phyloP scores from a whole-genome alignment of 2,888 invertebrate species.

The Habrosyne pyritoides region DNA sequence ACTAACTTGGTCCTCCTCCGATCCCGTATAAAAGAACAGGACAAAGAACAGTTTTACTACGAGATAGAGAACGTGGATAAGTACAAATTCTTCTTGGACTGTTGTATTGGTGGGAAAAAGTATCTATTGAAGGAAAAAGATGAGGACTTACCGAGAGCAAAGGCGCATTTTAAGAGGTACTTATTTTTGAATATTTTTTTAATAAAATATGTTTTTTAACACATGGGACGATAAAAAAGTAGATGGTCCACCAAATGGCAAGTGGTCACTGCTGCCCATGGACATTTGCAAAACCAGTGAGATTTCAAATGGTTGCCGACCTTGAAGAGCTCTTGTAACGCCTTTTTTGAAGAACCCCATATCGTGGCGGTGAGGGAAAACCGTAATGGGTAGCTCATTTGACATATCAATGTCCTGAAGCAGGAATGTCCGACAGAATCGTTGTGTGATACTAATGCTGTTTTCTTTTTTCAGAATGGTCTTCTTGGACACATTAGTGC shows the following conservation, averaged over 20 bases:
- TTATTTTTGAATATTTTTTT: too few species aligned
- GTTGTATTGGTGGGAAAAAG: conserved; percentile 84
- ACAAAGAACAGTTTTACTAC: conserved; percentile 84
- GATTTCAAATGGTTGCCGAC: too few species aligned
- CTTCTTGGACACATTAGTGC: conserved; percentile 42
- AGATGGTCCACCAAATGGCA: too few species aligned
- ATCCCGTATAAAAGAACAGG: conserved; percentile 72
- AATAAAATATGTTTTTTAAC: background rate
- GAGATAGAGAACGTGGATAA: conserved; percentile 83
- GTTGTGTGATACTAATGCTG: conserved; percentile 4
- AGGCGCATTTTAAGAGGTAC: conserved; percentile 79
- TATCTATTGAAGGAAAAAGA: conserved; percentile 87
- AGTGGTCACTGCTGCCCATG: too few species aligned
- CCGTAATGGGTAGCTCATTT: too few species aligned
- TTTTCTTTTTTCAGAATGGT: conserved; percentile 48
- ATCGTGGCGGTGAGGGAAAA: too few species aligned
- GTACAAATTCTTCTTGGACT: conserved; percentile 75
- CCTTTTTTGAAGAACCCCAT: too few species aligned
- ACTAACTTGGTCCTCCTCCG: conserved; percentile 81
- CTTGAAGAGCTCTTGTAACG: too few species aligned
- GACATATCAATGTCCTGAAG: too few species aligned
- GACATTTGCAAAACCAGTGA: too few species aligned
- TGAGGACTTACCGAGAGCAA: conserved; percentile 80
- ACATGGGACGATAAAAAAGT: too few species aligned
- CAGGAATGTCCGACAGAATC: too few species aligned